phyloP scores from a whole-genome alignment of 2,797 vertebrate genomes.

The Pipistrellus pipistrellus region DNA sequence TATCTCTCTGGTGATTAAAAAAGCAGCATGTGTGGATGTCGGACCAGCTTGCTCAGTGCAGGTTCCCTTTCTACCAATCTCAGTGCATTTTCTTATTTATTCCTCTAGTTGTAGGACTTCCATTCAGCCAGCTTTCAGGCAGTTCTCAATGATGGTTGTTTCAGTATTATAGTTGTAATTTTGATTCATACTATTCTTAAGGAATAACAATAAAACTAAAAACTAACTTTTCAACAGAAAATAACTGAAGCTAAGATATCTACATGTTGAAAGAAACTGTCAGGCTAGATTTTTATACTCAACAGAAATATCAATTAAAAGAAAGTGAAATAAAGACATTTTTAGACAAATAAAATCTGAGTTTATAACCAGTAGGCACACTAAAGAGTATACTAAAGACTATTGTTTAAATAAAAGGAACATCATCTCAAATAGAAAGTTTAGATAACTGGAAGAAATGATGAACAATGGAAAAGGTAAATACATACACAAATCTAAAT shows the following conservation, averaged over 20 bases:
- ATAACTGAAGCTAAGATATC: neutral
- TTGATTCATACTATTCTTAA: neutral
- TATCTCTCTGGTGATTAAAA: too few relatives aligned
- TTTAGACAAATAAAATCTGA: neutral
- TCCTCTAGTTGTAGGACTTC: too few relatives aligned
- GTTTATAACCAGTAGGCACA: neutral
- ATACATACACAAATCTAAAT: slow-evolving; percentile 8
- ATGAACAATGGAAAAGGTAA: slow-evolving; percentile 29
- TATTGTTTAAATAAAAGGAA: neutral
- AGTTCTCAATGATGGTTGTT: too few relatives aligned
- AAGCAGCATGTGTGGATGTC: too few relatives aligned
- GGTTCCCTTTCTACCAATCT: too few relatives aligned
- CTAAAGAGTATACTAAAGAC: neutral
- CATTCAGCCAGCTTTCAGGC: too few relatives aligned
- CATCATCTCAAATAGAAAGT: slow-evolving; percentile 30
- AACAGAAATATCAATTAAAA: slow-evolving; percentile 9
- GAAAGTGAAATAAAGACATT: slow-evolving; percentile 46
- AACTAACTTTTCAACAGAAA: slow-evolving; percentile 28
- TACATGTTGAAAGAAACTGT: slow-evolving; percentile 8
- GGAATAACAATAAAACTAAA: slow-evolving; percentile 35
- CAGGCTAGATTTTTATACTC: neutral
- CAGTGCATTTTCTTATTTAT: too few relatives aligned
- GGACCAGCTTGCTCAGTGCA: too few relatives aligned
- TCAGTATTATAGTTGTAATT: too few relatives aligned
- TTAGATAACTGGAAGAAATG: neutral